Base-by-base conservation (phyloP, 2,797 vertebrate species). In the Apogon talboti region DNA sequence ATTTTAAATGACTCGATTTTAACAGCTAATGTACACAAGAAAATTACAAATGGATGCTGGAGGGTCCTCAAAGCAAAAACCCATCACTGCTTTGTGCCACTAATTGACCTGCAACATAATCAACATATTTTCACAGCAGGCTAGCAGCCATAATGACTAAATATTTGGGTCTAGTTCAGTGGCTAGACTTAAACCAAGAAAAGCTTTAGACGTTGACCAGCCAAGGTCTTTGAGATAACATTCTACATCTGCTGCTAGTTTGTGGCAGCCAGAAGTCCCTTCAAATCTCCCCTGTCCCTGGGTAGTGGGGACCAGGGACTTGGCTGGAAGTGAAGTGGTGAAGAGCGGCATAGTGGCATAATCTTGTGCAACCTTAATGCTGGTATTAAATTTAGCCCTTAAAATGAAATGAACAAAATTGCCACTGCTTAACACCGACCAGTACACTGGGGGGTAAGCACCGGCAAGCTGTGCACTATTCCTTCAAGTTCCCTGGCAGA, bases 171-270 rank as follows among this genome's bases (percentile, higher is more conserved):
- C 40, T 54, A 66, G 74, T 74, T 86, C 71, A 84, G 68, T 65
- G 64, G 59, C 84, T 51, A 48, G 71, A 79, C 73, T 83, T 81
- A 78, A 86, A 87, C 69, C 68, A 76, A 78, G 59, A 85, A 66
- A 57, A 55, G 87, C 84, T 91, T 87, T 88, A 78, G 74, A 86
- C 66, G 86, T 61, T 80, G 83, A 86, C 80, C 79, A 78, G 79
- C 71, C 79, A 71, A 86, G 74, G 79, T 79, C 81, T 90, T 81
- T 87, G 69, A 87, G 86, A 91, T 91, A 89, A 89, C 65, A 68
- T 71, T 74, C 72, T 69, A 57, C 74, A 83, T 83, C 66, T 42
- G 41, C 66, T 53, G 53, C 62, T 76, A 50, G 74, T 79, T 76
- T 76, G 71, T 45, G 13, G 78, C 53, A 67, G 85, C 75, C 63